phyloP scores from a whole-genome alignment of 2,113 vertebrate species.

The Siniperca knerii region DNA sequence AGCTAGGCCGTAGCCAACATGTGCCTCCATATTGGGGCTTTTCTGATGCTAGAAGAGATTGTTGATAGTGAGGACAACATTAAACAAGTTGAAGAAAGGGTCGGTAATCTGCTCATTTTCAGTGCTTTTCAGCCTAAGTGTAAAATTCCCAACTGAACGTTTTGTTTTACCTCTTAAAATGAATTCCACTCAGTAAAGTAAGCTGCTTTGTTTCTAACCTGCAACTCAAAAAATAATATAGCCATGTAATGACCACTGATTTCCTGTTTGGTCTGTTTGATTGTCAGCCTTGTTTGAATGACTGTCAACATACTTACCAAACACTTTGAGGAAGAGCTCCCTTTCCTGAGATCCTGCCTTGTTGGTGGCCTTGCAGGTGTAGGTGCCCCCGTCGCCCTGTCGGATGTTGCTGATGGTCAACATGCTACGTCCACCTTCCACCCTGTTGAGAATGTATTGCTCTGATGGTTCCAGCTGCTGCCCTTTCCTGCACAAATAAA shows the following conservation, averaged over 20 bases:
- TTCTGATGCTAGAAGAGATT: too few relatives aligned
- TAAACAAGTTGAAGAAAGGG: too few relatives aligned
- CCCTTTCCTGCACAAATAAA: constrained; percentile 85
- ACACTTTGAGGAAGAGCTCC: constrained; percentile 95
- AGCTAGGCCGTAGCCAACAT: too few relatives aligned
- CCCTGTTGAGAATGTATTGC: constrained; percentile 84
- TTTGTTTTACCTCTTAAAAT: neutral
- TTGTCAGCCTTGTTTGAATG: neutral
- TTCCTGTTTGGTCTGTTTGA: neutral
- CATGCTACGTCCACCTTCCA: constrained; percentile 88
- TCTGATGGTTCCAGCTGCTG: constrained; percentile 91
- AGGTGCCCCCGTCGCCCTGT: constrained; percentile 89
- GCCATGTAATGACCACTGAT: neutral
- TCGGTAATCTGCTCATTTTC: too few relatives aligned
- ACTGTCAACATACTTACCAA: constrained; percentile 87
- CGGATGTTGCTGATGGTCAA: constrained; percentile 91
- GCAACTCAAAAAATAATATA: neutral
- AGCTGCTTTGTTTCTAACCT: neutral
- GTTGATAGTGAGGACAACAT: too few relatives aligned
- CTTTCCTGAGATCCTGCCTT: constrained; percentile 93
- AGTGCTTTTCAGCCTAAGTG: too few relatives aligned
- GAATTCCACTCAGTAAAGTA: neutral
- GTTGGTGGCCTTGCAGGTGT: constrained; percentile 92
- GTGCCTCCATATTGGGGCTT: too few relatives aligned
- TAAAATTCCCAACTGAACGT: too few relatives aligned